Percentiles rank a stretch among this genome's conserved stretches.
phyloP scores from a whole-genome alignment of 2,888 invertebrate genomes.

The Hirtodrosophila trivittata region DNA sequence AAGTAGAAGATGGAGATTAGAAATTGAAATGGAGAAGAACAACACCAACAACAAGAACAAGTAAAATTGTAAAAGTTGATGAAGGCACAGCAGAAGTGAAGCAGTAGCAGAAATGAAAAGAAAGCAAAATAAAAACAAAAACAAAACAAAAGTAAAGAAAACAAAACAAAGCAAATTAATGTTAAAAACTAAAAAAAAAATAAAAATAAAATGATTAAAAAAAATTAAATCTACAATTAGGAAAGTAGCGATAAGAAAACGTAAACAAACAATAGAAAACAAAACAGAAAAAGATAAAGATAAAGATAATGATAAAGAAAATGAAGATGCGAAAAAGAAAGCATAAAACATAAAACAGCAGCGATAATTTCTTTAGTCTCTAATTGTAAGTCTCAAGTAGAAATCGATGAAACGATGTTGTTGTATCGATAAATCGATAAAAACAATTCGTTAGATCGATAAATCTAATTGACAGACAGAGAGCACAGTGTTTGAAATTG shows the following conservation, averaged over 20 bases:
- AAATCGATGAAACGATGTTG: conserved; percentile 14
- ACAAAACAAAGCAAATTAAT: conserved; percentile 40
- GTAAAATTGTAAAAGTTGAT: background rate
- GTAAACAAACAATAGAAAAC: conserved; percentile 5
- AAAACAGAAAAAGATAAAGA: too few species aligned
- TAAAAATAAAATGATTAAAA: conserved; percentile 2
- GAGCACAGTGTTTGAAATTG: conserved; percentile 35
- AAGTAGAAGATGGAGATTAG: too few species aligned
- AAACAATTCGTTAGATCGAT: background rate
- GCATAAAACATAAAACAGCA: conserved; percentile 13
- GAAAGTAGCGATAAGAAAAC: conserved; percentile 38
- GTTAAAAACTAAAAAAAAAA: conserved; percentile 29
- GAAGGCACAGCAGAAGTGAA: conserved; percentile 34
- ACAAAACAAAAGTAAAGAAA: conserved; percentile 15
- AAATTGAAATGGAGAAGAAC: too few species aligned
- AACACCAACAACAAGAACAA: background rate
- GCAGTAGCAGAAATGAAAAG: conserved; percentile 58
- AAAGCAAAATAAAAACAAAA: conserved; percentile 50
- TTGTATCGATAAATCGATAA: conserved; percentile 27
- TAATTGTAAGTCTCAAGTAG: conserved; percentile 48
- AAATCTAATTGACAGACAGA: background rate
- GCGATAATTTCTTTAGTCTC: conserved; percentile 56
- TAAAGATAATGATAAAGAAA: too few species aligned
- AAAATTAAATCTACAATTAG: conserved; percentile 43
- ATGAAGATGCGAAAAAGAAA: conserved; percentile 4